Evolutionary conservation across 2,113 vertebrate genomes (phyloP).

Genomic region (Dunckerocampus dactyliophorus): DNA sequence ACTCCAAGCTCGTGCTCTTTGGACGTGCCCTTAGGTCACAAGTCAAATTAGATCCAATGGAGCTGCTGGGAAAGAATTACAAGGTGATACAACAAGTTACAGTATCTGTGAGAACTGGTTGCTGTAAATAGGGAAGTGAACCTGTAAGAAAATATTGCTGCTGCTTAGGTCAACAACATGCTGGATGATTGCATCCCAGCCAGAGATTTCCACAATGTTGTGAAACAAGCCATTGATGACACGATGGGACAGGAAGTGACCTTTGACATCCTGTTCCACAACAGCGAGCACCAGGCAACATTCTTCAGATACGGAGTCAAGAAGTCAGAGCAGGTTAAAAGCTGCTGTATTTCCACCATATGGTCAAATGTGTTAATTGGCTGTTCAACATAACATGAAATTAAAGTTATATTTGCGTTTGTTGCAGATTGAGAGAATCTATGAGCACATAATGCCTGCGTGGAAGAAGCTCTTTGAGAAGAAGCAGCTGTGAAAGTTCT

Average conservation of each 20-base stretch:
- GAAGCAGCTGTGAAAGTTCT: slow-evolving; percentile 57
- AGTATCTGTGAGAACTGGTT: not conserved
- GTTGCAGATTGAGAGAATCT: slow-evolving; percentile 65
- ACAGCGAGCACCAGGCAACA: slow-evolving; percentile 78
- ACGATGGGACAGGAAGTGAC: slow-evolving; percentile 66
- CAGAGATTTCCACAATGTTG: slow-evolving; percentile 65
- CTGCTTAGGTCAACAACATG: slow-evolving; percentile 68
- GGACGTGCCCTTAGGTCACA: slow-evolving; percentile 71
- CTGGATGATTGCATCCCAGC: slow-evolving; percentile 59
- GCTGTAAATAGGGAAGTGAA: not conserved
- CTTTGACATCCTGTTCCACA: slow-evolving; percentile 77
- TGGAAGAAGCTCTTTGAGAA: slow-evolving; percentile 70
- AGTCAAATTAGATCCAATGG: slow-evolving; percentile 71
- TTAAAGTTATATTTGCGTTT: not conserved
- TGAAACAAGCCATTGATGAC: slow-evolving; percentile 72
- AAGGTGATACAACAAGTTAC: slow-evolving; percentile 53
- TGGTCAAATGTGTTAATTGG: not conserved
- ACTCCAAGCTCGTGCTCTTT: slow-evolving; percentile 64
- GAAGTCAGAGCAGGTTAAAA: slow-evolving; percentile 69
- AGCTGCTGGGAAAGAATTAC: slow-evolving; percentile 66
- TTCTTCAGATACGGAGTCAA: slow-evolving; percentile 73
- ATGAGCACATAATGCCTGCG: slow-evolving; percentile 62
- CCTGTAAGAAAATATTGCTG: not conserved
- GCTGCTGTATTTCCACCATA: no score
- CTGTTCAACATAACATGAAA: not conserved